phyloP scores from a whole-genome alignment of 2,113 vertebrate species.

The Fregetta grallaria region DNA sequence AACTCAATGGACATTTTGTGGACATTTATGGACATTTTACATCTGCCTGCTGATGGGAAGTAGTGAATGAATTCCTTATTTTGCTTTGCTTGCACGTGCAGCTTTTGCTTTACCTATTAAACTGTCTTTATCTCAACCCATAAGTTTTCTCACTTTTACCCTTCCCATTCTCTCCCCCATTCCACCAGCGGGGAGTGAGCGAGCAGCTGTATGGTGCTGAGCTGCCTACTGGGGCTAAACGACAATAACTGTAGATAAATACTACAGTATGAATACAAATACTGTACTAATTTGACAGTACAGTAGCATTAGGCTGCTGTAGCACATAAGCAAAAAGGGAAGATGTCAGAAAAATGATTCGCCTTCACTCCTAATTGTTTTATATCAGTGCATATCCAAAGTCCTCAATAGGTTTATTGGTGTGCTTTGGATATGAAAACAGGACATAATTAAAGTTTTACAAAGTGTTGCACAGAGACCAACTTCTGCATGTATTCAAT shows the following conservation, averaged over 20 bases:
- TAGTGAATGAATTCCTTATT: neutral
- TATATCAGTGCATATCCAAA: neutral
- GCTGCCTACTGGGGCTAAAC: neutral
- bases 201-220: neutral
- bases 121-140: neutral
- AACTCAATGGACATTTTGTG: neutral
- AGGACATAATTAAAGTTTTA: neutral
- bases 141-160: neutral
- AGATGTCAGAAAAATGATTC: neutral
- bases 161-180: neutral
- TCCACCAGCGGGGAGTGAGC: neutral
- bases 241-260: neutral
- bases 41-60: neutral
- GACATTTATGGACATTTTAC: neutral
- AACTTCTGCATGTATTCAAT: neutral
- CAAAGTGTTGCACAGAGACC: neutral
- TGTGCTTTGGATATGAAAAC: neutral
- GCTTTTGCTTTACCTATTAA: neutral
- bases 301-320: neutral
- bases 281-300: neutral
- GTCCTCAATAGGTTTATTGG: neutral
- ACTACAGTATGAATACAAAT: neutral
- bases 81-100: neutral
- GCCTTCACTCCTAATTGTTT: neutral
- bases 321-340: neutral